Percentiles rank a stretch among this genome's conserved stretches.
Conservation (phyloP, 2,797 vertebrate genomes). For the Hemitrygon akajei region DNA sequence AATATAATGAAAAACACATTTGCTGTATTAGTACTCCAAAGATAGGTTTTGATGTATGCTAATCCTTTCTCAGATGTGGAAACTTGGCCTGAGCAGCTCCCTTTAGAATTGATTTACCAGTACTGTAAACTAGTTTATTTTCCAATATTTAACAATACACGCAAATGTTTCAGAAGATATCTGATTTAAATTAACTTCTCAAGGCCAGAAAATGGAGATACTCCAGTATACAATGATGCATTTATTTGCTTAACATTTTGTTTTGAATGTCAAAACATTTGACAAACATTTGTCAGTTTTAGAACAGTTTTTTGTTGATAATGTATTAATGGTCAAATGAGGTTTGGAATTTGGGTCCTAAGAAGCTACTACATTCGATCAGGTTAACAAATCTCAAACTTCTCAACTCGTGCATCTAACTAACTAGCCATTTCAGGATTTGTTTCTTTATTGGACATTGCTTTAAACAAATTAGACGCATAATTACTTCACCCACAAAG, state of each 20-base stretch:
- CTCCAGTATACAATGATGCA: not conserved
- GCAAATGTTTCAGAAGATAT: not conserved
- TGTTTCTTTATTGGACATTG: not conserved
- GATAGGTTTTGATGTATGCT: not conserved
- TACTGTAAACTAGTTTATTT: not conserved
- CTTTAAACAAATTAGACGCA: not conserved
- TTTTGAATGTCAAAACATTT: not conserved
- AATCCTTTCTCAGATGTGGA: not conserved
- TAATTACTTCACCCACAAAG: not conserved
- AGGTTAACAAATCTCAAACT: not conserved
- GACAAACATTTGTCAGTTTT: no score
- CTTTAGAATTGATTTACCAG: not conserved
- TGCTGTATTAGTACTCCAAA: not conserved
- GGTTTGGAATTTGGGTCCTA: not conserved
- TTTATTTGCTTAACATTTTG: not conserved
- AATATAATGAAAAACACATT: not conserved
- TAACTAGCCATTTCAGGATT: not conserved
- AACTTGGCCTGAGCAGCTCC: not conserved
- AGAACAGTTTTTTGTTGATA: not conserved
- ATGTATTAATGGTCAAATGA: no score
- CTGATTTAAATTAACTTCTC: not conserved
- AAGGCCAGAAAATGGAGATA: not conserved
- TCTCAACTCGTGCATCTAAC: not conserved
- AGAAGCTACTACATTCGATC: not conserved
- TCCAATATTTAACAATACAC: not conserved